These are phyloP conservation scores for Meloidogyne hapla DNA, from an alignment of 1,140 invertebrate species.

Conservation along the genomic window DNA sequence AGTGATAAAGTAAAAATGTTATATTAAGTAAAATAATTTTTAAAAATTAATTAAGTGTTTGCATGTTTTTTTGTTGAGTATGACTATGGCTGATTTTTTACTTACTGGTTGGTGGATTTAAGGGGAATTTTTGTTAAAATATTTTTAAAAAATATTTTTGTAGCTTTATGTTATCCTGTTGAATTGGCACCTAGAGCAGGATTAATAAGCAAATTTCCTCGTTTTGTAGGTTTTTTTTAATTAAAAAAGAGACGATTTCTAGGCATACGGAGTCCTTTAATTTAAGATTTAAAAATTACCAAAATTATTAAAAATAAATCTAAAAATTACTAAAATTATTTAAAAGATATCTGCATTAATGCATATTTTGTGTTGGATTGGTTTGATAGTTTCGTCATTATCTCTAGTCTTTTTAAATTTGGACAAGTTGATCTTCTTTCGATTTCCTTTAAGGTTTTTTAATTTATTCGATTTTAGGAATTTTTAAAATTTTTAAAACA, in stretches of 20 bases:
- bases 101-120: conserved; percentile 43
- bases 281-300: too few species aligned
- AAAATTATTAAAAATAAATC: conserved; percentile 15
- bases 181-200: conserved; percentile 47
- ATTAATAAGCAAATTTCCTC: conserved; percentile 35
- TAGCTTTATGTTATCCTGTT: conserved; percentile 50
- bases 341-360: background rate
- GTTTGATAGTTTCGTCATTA: conserved; percentile 47
- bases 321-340: too few species aligned
- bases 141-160: conserved; percentile 4
- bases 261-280: too few species aligned
- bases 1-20: conserved; percentile 24
- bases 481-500: too few species aligned
- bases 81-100: conserved; percentile 55
- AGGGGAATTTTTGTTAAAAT: conserved; percentile 14
- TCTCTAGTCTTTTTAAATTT: conserved; percentile 54
- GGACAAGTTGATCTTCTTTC: conserved; percentile 54
- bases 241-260: too few species aligned
- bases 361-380: conserved; percentile 43
- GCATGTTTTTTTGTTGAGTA: conserved; percentile 49
- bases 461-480: background rate
- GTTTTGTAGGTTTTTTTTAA: conserved; percentile 21
- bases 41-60: conserved; percentile 33
- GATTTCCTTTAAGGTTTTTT: conserved; percentile 48
- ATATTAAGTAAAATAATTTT: background rate